These are phyloP conservation scores for Drosophila seclusa DNA, from an alignment of 2,888 invertebrate species.

Conservation along the genomic window DNA sequence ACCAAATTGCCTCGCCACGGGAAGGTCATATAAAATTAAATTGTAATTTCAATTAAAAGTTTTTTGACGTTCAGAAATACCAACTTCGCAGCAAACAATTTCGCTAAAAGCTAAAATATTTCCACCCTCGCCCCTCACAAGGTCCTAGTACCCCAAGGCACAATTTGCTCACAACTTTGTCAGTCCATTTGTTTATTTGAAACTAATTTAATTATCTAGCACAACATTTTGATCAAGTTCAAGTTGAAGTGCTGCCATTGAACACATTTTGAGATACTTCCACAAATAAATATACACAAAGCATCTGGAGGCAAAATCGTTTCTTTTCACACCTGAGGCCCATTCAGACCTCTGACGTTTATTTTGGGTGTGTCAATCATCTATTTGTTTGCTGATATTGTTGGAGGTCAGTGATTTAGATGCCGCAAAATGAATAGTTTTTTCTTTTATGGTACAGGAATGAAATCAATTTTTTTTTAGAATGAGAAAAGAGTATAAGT, in stretches of 20 bases:
- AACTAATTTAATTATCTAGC: slow-evolving; percentile 58
- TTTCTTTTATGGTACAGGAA: neutral
- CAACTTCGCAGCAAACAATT: slow-evolving; percentile 48
- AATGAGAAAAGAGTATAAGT: neutral
- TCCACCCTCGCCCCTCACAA: neutral
- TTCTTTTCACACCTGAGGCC: slow-evolving; percentile 65
- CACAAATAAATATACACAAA: slow-evolving; percentile 60
- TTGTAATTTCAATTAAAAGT: slow-evolving; percentile 68
- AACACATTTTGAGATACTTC: slow-evolving; percentile 31
- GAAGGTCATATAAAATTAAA: slow-evolving; percentile 35
- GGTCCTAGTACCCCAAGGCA: neutral
- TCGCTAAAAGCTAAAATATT: slow-evolving; percentile 37
- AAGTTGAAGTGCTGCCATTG: slow-evolving; percentile 62
- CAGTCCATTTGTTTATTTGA: slow-evolving; percentile 55
- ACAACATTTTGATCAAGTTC: slow-evolving; percentile 63
- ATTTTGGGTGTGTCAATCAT: slow-evolving; percentile 11
- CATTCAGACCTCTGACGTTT: slow-evolving; percentile 46
- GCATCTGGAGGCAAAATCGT: slow-evolving; percentile 16
- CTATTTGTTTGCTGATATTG: slow-evolving; percentile 14
- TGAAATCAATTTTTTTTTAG: neutral
- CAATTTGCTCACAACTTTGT: slow-evolving; percentile 32
- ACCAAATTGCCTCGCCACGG: slow-evolving; percentile 30
- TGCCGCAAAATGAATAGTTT: neutral
- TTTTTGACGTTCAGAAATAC: slow-evolving; percentile 31
- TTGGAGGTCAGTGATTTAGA: slow-evolving; percentile 17